phyloP scores from a whole-genome alignment of 2,888 invertebrate genomes.

The Exephanes ischioxanthus region DNA sequence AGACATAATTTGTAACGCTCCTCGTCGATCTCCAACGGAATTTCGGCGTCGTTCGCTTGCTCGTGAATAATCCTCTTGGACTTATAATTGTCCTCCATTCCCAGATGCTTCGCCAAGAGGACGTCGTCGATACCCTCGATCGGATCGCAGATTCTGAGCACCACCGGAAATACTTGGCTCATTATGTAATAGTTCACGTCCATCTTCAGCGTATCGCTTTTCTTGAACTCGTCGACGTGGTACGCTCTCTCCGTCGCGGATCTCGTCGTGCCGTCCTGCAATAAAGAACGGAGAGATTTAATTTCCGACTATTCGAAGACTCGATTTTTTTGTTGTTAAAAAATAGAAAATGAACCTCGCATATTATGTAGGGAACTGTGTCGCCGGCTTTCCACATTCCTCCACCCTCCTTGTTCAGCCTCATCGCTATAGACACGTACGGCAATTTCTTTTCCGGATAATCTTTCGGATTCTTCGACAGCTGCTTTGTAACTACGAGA shows the following conservation, averaged over 20 bases:
- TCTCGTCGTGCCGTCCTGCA: no score
- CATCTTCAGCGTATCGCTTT: slow-evolving; percentile 89
- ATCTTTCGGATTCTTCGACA: slow-evolving; percentile 97
- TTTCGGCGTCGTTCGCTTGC: slow-evolving; percentile 72
- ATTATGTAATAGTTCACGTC: slow-evolving; percentile 97
- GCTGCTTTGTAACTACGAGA: slow-evolving; percentile 96
- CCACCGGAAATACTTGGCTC: slow-evolving; percentile 98
- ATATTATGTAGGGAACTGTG: no score
- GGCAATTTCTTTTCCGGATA: slow-evolving; percentile 97
- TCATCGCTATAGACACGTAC: slow-evolving; percentile 92
- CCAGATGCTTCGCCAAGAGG: slow-evolving; percentile 95
- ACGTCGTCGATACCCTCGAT: slow-evolving; percentile 97
- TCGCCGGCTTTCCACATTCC: slow-evolving; percentile 96
- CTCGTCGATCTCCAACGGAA: slow-evolving; percentile 84
- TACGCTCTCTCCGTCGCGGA: slow-evolving; percentile 98
- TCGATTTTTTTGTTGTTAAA: no score
- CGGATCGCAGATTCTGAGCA: slow-evolving; percentile 97
- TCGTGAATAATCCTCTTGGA: slow-evolving; percentile 76
- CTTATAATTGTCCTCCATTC: slow-evolving; percentile 84
- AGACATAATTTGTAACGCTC: slow-evolving; percentile 87
- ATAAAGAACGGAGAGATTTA: no score
- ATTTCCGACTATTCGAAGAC: no score
- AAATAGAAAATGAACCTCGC: no score
- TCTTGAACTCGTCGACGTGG: slow-evolving; percentile 95
- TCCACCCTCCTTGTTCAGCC: slow-evolving; percentile 93